These are phyloP conservation scores for Megaptera novaeangliae DNA, from an alignment of 2,113 vertebrate species.

Conservation along the genomic window DNA sequence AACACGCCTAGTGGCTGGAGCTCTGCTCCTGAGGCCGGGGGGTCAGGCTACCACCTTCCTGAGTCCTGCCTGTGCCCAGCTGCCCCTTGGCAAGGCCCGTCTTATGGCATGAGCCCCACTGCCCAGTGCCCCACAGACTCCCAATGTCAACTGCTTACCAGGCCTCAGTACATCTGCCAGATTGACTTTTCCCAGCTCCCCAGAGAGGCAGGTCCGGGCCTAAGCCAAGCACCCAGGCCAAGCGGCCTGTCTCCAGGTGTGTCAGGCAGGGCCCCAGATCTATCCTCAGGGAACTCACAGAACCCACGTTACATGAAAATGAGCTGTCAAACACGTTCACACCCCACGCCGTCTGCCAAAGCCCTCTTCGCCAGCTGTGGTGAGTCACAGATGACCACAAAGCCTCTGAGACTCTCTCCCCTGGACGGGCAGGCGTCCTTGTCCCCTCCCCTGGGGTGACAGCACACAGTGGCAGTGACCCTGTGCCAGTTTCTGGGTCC, in stretches of 20 bases:
- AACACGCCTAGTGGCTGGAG: neutral
- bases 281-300: neutral
- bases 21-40: neutral
- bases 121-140: rapidly evolving
- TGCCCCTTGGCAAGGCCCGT: neutral
- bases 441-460: neutral
- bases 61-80: neutral
- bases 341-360: neutral
- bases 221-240: neutral
- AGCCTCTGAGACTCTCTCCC: neutral
- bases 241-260: neutral
- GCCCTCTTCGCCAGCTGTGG: neutral
- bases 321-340: neutral
- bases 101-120: neutral
- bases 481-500: neutral
- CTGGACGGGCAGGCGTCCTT: rapidly evolving
- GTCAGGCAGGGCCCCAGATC: neutral
- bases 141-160: too few relatives aligned
- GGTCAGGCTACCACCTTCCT: neutral
- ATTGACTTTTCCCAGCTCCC: neutral
- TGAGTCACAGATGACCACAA: neutral
- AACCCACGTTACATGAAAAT: rapidly evolving
- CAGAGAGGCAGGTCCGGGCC: neutral
- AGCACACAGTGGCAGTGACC: neutral
- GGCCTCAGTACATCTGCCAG: neutral